Base-by-base conservation (phyloP, 1,140 invertebrate species). In the Brachionus asplanchnoidis region DNA sequence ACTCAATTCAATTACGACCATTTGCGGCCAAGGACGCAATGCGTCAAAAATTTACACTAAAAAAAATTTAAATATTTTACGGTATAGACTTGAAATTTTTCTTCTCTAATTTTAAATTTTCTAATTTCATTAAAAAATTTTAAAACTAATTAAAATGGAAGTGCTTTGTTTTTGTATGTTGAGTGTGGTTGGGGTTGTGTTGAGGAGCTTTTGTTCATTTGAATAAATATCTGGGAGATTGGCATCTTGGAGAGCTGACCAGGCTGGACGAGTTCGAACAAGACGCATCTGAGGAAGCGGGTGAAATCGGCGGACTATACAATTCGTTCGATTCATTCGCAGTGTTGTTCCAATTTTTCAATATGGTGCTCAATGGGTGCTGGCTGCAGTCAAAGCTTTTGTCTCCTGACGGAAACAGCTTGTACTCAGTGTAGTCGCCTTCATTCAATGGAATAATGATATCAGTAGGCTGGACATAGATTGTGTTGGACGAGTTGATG, bases 391-490 rank as follows among this genome's bases (percentile, higher is more conserved):
- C 32, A 42, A 73, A 17, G 7, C 20, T 14, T 73, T 20, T 40
- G 17, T 73, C 68, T 2, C 28, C 14, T 8, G 14, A 12, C 8
- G 79, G 79, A 60, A 82, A 82, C 11, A 82, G 11, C 14, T 68
- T 36, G 40, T 82, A 82, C n/a, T 82, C 79, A 68, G 32, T 82
- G 17, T 65, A 82, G n/a, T 82, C 79, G 23, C 79, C 79, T 42
- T 82, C 79, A n/a, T 20, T 82, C 14, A 82, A 40, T 68, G 79
- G 79, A 17, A 65, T 68, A 23, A 82, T 60, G n/a, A 82, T 68
- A 82, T 82, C 79, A 14, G 17, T 65, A 26, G 79, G 79, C 36
- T 82, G 79, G 20, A 82, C 60, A 68, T 82, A 82, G 17, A 82
- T 82, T 14, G 79, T 60, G 23, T 82, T 82, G 3, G 79, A 82